Evolutionary conservation across 2,113 vertebrate genomes (phyloP).

Genomic region (Melanerpes formicivorus): DNA sequence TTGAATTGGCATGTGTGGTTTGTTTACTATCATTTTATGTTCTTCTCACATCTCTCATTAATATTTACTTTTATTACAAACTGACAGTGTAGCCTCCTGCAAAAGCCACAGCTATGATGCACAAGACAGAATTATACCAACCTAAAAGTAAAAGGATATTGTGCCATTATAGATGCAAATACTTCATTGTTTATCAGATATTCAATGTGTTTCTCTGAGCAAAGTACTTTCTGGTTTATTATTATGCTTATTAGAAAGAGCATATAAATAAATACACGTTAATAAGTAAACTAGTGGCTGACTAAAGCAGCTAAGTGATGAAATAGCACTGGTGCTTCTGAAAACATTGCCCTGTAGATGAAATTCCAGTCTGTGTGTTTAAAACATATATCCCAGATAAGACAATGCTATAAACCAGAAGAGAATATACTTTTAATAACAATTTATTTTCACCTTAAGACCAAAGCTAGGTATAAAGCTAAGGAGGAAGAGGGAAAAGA

Average conservation of each 20-base stretch:
- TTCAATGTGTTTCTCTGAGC: not conserved
- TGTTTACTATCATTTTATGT: not conserved
- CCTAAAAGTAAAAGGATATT: fast-evolving
- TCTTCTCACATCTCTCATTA: not conserved
- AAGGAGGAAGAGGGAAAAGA: not conserved
- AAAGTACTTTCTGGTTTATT: not conserved
- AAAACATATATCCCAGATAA: not conserved
- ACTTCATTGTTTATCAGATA: not conserved
- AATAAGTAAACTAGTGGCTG: conserved; percentile 16
- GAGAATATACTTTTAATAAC: not conserved
- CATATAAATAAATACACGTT: not conserved
- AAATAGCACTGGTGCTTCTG: not conserved
- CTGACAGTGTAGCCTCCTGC: not conserved
- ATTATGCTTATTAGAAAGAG: not conserved
- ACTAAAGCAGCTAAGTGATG: not conserved
- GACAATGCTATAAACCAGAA: not conserved
- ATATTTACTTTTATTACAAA: conserved; percentile 25
- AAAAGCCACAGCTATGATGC: fast-evolving
- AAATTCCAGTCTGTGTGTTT: not conserved
- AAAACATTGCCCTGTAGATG: not conserved
- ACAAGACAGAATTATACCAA: not conserved
- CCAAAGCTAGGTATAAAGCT: not conserved
- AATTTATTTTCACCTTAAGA: not conserved
- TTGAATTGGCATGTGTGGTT: not conserved
- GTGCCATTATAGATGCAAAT: not conserved